Evolutionary conservation across 2,113 vertebrate genomes (phyloP).

Genomic region (Phoxinus phoxinus): DNA sequence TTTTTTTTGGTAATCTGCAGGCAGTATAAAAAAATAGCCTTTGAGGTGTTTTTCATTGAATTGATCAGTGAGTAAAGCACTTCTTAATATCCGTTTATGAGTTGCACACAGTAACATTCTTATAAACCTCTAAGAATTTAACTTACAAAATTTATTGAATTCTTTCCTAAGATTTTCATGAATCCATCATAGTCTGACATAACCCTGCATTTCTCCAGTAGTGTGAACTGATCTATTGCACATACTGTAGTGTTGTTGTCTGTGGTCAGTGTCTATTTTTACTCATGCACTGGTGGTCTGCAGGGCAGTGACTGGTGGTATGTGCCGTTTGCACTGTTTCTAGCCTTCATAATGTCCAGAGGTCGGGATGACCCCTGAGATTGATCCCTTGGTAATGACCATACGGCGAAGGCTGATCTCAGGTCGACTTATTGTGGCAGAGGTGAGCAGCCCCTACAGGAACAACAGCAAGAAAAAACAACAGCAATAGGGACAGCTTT

Average conservation of each 20-base stretch:
- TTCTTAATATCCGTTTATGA: background rate
- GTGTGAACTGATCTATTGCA: background rate
- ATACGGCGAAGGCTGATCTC: slow-evolving; percentile 25
- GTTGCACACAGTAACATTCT: background rate
- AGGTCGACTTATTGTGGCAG: slow-evolving; percentile 40
- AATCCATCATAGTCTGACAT: background rate
- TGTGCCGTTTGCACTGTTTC: slow-evolving; percentile 3
- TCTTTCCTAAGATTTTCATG: background rate
- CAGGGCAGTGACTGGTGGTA: slow-evolving; percentile 13
- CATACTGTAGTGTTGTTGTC: background rate
- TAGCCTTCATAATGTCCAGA: slow-evolving; percentile 12
- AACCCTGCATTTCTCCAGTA: background rate
- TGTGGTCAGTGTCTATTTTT: slow-evolving; percentile 23
- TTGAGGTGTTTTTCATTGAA: background rate
- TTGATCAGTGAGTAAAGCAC: background rate
- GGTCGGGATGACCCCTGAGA: slow-evolving; percentile 46
- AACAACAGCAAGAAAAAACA: slow-evolving; percentile 1
- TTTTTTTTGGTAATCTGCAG: too few species aligned
- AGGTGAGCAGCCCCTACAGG: slow-evolving; percentile 28
- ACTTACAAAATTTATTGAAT: background rate
- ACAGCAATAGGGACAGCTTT: slow-evolving; percentile 52
- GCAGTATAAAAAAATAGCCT: too few species aligned
- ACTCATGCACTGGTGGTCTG: slow-evolving; percentile 2
- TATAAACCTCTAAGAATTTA: background rate
- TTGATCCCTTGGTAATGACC: slow-evolving; percentile 48